phyloP scores from a whole-genome alignment of 2,888 invertebrate species.

The Cephus runcator region DNA sequence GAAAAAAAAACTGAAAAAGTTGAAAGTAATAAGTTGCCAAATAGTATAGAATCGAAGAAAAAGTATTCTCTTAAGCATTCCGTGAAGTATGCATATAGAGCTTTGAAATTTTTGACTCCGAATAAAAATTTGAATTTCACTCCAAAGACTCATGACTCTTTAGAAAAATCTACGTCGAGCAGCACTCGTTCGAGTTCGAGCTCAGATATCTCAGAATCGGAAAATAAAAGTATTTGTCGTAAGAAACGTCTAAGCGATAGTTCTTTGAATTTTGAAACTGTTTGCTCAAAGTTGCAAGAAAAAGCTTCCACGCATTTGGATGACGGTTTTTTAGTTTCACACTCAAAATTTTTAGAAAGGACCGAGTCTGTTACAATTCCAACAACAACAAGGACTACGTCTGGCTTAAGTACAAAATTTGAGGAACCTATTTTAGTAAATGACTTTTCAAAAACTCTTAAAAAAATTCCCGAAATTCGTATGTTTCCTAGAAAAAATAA shows the following conservation, averaged over 20 bases:
- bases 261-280: conserved; percentile 15
- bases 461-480: conserved; percentile 44
- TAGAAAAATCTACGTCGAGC: conserved; percentile 7
- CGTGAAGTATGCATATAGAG: conserved; percentile 33
- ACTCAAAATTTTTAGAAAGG: conserved; percentile 15
- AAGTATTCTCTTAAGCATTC: conserved; percentile 23
- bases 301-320: conserved; percentile 20
- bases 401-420: conserved; percentile 30
- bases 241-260: not conserved
- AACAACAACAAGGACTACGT: conserved; percentile 38
- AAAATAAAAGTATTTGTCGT: no score
- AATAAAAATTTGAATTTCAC: conserved; percentile 30
- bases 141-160: conserved; percentile 9
- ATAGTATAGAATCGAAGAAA: not conserved
- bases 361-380: conserved; percentile 27
- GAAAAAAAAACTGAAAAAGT: not conserved
- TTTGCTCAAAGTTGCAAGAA: conserved; percentile 30
- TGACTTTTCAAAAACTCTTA: conserved; percentile 22
- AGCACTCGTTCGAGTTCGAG: conserved; percentile 4
- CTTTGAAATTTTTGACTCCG: conserved; percentile 32
- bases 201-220: not conserved
- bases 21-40: not conserved
- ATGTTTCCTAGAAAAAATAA: conserved; percentile 43
- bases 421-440: conserved; percentile 15
- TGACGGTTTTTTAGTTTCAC: conserved; percentile 6